phyloP scores from a whole-genome alignment of 2,888 invertebrate genomes.

The Torymus texanus region DNA sequence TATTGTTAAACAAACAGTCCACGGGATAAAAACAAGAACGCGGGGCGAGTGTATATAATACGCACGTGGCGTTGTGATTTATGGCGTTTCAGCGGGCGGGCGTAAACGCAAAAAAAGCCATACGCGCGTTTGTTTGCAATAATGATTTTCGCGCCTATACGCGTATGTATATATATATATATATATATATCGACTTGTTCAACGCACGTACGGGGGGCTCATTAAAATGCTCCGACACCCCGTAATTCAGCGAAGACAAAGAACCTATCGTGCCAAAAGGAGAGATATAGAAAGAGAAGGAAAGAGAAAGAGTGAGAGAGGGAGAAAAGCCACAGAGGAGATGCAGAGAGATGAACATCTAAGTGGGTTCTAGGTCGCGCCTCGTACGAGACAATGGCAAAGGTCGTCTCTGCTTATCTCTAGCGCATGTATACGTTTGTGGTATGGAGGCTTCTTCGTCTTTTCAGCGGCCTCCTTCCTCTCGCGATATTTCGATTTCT shows the following conservation, averaged over 20 bases:
- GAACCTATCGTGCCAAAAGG: background rate
- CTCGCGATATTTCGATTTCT: conserved; percentile 42
- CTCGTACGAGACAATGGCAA: conserved; percentile 38
- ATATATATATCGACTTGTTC: too few species aligned
- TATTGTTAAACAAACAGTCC: conserved; percentile 24
- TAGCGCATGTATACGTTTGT: too few species aligned
- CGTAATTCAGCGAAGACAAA: background rate
- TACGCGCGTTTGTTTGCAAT: background rate
- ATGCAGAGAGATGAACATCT: conserved; percentile 54
- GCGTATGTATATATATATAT: too few species aligned
- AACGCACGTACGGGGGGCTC: background rate
- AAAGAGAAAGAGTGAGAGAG: background rate
- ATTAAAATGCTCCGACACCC: background rate
- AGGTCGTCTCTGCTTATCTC: conserved; percentile 21
- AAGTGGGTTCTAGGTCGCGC: conserved; percentile 48
- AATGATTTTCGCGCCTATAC: conserved; percentile 1
- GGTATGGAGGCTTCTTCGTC: too few species aligned
- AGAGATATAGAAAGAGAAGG: background rate
- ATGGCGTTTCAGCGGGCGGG: background rate
- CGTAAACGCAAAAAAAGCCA: conserved; percentile 11
- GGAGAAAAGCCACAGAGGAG: conserved; percentile 40
- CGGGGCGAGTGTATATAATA: background rate
- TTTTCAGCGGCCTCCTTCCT: conserved; percentile 23
- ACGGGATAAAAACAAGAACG: background rate
- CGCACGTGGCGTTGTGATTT: conserved; percentile 29